Conservation (phyloP, 64 coral and sea anemone species). For the Trachythela sp. region DNA sequence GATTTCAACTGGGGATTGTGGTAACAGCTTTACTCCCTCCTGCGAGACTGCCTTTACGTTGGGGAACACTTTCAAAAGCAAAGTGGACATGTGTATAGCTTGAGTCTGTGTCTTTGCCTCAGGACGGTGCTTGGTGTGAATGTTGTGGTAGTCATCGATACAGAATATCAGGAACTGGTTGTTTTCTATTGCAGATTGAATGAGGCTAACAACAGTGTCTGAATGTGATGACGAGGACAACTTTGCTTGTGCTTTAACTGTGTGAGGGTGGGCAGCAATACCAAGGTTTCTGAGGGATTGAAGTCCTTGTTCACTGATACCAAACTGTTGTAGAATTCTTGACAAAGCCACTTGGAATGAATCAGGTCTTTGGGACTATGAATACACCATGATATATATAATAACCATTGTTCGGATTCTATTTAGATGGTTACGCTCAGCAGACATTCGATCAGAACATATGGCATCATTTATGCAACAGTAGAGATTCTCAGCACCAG, state of each 20-base stretch:
- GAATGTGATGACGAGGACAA: neutral
- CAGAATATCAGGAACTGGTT: conserved; percentile 9
- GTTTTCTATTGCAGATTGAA: neutral
- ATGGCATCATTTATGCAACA: neutral
- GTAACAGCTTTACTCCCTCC: neutral
- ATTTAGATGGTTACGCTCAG: neutral
- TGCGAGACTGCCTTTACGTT: neutral
- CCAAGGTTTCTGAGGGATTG: conserved; percentile 7
- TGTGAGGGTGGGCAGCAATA: neutral
- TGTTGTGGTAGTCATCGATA: neutral
- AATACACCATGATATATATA: neutral
- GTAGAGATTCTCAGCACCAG: neutral
- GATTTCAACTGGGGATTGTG: neutral
- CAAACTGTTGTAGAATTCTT: neutral
- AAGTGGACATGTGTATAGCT: neutral
- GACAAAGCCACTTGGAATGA: conserved; percentile 14
- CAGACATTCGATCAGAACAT: neutral
- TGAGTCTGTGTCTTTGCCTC: neutral
- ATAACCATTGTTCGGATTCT: neutral
- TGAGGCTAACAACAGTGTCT: neutral
- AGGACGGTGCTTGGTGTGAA: neutral
- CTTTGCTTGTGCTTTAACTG: neutral
- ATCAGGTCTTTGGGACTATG: neutral
- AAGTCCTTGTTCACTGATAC: conserved; percentile 10
- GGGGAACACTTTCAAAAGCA: neutral